phyloP scores from a whole-genome alignment of 2,888 invertebrate species.

The Portevinia maculata region DNA sequence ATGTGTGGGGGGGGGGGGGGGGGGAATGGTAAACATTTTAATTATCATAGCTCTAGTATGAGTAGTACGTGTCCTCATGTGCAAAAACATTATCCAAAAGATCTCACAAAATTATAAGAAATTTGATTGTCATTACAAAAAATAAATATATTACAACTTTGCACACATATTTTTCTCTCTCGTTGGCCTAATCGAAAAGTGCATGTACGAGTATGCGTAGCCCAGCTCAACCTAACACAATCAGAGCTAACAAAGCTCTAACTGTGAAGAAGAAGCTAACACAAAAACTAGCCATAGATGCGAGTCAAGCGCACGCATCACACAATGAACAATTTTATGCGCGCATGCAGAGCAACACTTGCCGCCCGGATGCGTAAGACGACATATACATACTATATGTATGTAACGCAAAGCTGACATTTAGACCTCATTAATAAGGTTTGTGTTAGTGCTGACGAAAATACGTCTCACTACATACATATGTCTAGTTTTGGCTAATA shows the following conservation, averaged over 20 bases:
- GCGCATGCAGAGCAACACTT: conserved; percentile 60
- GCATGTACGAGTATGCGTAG: conserved; percentile 48
- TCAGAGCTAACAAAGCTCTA: conserved; percentile 8
- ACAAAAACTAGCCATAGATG: conserved; percentile 27
- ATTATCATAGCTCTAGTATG: conserved; percentile 43
- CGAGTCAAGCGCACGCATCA: conserved; percentile 33
- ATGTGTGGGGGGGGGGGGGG: background rate
- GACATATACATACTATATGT: conserved; percentile 13
- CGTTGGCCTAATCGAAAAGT: conserved; percentile 49
- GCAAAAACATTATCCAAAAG: conserved; percentile 47
- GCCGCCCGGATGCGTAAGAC: conserved; percentile 61
- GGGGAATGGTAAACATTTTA: no score
- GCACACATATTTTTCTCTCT: conserved; percentile 48
- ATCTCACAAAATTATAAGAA: conserved; percentile 30
- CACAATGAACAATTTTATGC: conserved; percentile 45
- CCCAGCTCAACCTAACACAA: conserved; percentile 28
- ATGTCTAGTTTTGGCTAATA: conserved; percentile 48
- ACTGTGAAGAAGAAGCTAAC: conserved; percentile 21
- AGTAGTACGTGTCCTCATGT: conserved; percentile 59
- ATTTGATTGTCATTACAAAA: conserved; percentile 57
- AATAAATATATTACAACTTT: conserved; percentile 42
- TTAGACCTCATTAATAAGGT: conserved; percentile 38
- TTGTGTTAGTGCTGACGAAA: conserved; percentile 16
- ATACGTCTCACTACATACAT: background rate
- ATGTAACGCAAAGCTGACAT: conserved; percentile 66